Evolutionary conservation across 2,888 invertebrate genomes (phyloP).

Genomic region (Zaprionus bogoriensis): DNA sequence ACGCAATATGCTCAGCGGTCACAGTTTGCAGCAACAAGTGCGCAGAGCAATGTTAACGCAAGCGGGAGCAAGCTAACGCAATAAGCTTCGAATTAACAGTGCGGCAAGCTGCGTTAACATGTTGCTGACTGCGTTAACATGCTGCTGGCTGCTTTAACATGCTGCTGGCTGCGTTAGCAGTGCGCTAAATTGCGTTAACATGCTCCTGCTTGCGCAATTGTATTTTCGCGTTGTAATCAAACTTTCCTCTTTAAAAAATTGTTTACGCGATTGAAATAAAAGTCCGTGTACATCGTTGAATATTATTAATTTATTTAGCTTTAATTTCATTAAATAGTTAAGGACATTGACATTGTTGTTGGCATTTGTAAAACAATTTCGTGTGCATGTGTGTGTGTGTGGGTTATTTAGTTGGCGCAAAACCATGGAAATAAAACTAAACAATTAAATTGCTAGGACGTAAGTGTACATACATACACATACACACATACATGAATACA

Average conservation of each 20-base stretch:
- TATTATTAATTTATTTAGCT: conserved; percentile 73
- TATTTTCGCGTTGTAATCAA: too few species aligned
- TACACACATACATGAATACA: too few species aligned
- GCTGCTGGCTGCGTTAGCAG: conserved; percentile 20
- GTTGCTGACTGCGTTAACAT: too few species aligned
- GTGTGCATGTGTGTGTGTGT: conserved; percentile 3
- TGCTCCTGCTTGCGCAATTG: too few species aligned
- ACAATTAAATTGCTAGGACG: conserved; percentile 75
- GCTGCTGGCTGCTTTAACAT: too few species aligned
- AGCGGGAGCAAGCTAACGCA: too few species aligned
- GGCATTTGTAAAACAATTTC: conserved; percentile 59
- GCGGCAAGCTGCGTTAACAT: too few species aligned
- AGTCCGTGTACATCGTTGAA: conserved; percentile 3
- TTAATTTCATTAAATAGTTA: conserved; percentile 75
- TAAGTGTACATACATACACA: conserved; percentile 42
- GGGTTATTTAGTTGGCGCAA: conserved; percentile 50
- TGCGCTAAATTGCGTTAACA: background rate
- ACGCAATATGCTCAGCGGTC: background rate
- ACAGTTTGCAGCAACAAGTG: too few species aligned
- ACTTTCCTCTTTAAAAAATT: background rate
- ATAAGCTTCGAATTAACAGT: too few species aligned
- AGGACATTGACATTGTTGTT: conserved; percentile 74
- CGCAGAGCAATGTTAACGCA: background rate
- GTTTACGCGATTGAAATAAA: background rate
- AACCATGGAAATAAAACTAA: conserved; percentile 56